Evolutionary conservation across 92 coral and sea anemone species (phyloP).

Genomic region (Actinernus sp.): DNA sequence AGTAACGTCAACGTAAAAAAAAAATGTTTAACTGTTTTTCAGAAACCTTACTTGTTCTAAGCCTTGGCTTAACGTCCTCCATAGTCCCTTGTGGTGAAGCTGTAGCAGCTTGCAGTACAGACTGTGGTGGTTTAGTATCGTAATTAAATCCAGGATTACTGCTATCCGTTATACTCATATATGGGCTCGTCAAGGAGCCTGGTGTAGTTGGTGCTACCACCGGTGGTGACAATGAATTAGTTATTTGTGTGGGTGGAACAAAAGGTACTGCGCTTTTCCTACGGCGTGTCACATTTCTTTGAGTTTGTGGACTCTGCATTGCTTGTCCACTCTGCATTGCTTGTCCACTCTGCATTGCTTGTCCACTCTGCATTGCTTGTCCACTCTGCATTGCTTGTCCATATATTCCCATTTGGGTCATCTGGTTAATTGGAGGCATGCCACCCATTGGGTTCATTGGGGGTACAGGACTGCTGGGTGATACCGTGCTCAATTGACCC

Average conservation of each 20-base stretch:
- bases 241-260: slow-evolving; percentile 51
- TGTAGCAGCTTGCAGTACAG: slow-evolving; percentile 17
- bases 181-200: slow-evolving; percentile 63
- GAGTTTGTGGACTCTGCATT: neutral
- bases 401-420: slow-evolving; percentile 71
- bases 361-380: slow-evolving; percentile 6
- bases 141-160: slow-evolving; percentile 49
- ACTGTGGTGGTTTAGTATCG: slow-evolving; percentile 61
- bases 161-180: slow-evolving; percentile 81
- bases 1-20: no score
- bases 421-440: slow-evolving; percentile 58
- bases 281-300: slow-evolving; percentile 37
- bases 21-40: neutral
- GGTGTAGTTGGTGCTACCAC: slow-evolving; percentile 48
- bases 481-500: slow-evolving; percentile 61
- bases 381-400: slow-evolving; percentile 26
- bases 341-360: neutral
- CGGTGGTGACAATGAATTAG: slow-evolving; percentile 85
- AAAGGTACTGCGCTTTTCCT: slow-evolving; percentile 52
- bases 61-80: slow-evolving; percentile 85
- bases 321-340: slow-evolving; percentile 11
- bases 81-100: slow-evolving; percentile 69
- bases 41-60: slow-evolving; percentile 41
- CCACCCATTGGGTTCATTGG: slow-evolving; percentile 59
- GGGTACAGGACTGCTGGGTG: slow-evolving; percentile 41